Evolutionary conservation across 30 jellyfish, hydroid and myxozoan genomes (phyloP), one percentile per base, ranked within the genome.

Genomic region (Aurelia sp.): DNA sequence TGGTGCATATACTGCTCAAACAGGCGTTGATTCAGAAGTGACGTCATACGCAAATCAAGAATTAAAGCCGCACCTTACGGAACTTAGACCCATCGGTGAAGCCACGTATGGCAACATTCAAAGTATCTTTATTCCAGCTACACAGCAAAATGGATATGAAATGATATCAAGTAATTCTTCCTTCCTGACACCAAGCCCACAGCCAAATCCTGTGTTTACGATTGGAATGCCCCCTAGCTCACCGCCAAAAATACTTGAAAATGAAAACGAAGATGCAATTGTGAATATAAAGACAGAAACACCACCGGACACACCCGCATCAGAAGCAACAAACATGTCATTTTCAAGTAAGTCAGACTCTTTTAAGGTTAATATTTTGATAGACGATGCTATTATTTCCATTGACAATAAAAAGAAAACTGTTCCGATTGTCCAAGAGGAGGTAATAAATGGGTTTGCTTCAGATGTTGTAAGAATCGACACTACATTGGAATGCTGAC

Each of bases 271-370:
- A 51, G 89, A 89, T 12, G 78, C 67, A 7, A 79, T 66, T n/a
- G 84, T 84, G 51, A 84, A 64, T 37, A 89, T 80, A 11, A 89
- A 89, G 85, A 89, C 97, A 16, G 97, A 89, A 41, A 89, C 97
- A 35, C 97, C 97, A 11, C 97, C 97, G 20, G 89, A 89, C 79
- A 89, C 97, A 13, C 97, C 97, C 13, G 96, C 96, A 40, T 53
- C 90, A 20, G 97, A 82, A 44, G 68, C 94, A 40, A 65, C 93
- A 2, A 78, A 65, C 33, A 80, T 89, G 79, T 40, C 92, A 6
- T 89, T 89, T 70, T 55, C 97, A 89, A 81, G 97, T 89, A 81
- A 89, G 97, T 89, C 76, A 19, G 77, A 60, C 48, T 82, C 79
- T 13, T 21, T 20, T 35, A 40, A 22, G 35, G 35, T 21, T 15